A percentile compares a stretch with the other conserved stretches of the same genome.
Evolutionary conservation across 2,113 vertebrate genomes (phyloP).

Genomic region (Abramis brama): DNA sequence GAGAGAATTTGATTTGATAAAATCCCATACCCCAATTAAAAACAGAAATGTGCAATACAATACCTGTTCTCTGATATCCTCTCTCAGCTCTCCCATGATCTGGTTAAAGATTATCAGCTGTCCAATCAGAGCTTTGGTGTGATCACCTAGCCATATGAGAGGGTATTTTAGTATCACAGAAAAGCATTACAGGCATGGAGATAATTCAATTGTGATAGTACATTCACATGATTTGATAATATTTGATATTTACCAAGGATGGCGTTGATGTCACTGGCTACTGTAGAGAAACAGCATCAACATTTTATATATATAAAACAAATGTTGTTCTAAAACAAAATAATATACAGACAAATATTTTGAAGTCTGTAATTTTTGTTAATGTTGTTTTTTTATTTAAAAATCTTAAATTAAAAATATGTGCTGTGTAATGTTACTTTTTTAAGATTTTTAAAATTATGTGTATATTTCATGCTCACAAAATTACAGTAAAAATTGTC

Average conservation of each 20-base stretch:
- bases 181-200: not conserved
- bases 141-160: conserved; percentile 76
- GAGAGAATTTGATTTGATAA: not conserved
- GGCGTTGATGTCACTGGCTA: conserved; percentile 75
- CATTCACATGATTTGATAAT: not conserved
- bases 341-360: not conserved
- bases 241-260: conserved; percentile 80
- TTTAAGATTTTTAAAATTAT: too few relatives aligned
- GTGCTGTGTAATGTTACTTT: too few relatives aligned
- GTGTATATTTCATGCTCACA: not conserved
- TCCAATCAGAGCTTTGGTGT: conserved; percentile 83
- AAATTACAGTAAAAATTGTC: not conserved
- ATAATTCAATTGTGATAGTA: not conserved
- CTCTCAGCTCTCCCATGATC: conserved; percentile 79
- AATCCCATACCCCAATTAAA: not conserved
- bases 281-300: conserved; percentile 65
- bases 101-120: conserved; percentile 86
- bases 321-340: not conserved
- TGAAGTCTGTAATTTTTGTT: not conserved
- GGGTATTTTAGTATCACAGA: not conserved
- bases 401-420: too few relatives aligned
- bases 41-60: not conserved
- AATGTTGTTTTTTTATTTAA: too few relatives aligned
- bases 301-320: not conserved
- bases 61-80: conserved; percentile 87